A percentile compares a stretch with the other conserved stretches of the same genome.
Evolutionary conservation across 2,888 invertebrate genomes (phyloP).

Genomic region (Chrysotoxum bicinctum): DNA sequence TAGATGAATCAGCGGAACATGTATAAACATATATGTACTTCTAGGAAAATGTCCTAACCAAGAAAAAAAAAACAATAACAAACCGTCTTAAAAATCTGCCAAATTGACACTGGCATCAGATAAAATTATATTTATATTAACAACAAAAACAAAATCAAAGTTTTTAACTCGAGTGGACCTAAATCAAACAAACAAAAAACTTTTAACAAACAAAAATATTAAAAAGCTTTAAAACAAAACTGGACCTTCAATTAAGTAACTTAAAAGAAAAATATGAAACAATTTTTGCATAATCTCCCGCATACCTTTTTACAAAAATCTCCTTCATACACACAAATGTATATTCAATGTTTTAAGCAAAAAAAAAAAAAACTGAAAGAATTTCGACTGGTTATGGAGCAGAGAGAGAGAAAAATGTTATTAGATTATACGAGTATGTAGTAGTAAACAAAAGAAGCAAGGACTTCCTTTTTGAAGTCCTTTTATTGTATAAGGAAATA

Average conservation of each 20-base stretch:
- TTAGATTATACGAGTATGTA: slow-evolving; percentile 21
- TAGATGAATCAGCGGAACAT: slow-evolving; percentile 81
- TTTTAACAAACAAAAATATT: slow-evolving; percentile 16
- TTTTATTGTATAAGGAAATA: slow-evolving; percentile 41
- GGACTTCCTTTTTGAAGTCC: slow-evolving; percentile 67
- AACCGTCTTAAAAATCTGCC: slow-evolving; percentile 33
- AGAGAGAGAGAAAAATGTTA: slow-evolving; percentile 39
- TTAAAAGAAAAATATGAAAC: slow-evolving; percentile 24
- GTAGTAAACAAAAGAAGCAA: not conserved
- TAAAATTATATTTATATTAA: not conserved
- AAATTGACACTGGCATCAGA: not conserved
- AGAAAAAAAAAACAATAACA: not conserved
- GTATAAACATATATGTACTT: slow-evolving; percentile 74
- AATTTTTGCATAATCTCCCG: slow-evolving; percentile 55
- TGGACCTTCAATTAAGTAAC: slow-evolving; percentile 49
- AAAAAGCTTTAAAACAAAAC: slow-evolving; percentile 65
- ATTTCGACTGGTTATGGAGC: not conserved
- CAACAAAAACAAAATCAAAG: slow-evolving; percentile 1
- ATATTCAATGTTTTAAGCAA: slow-evolving; percentile 21
- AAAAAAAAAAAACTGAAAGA: too few species aligned
- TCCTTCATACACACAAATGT: slow-evolving; percentile 30
- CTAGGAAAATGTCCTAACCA: not conserved
- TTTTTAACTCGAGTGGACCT: slow-evolving; percentile 53
- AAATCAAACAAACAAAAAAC: slow-evolving; percentile 24
- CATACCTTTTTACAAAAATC: slow-evolving; percentile 43